phyloP scores from a whole-genome alignment of 2,113 vertebrate genomes.

The Eudorcas thomsonii region DNA sequence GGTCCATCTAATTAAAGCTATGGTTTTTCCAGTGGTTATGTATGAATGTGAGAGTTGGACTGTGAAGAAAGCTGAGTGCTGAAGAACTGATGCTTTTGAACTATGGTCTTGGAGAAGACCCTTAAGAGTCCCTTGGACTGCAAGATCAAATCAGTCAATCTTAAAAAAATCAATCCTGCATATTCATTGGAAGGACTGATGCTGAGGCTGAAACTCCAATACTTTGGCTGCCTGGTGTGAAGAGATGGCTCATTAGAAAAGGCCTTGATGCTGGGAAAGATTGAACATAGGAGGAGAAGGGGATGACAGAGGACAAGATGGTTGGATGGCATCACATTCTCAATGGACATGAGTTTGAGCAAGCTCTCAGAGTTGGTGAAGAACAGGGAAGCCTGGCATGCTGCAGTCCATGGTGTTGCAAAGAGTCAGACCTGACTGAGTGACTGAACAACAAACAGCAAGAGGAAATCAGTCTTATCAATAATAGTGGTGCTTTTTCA shows the following conservation, averaged over 20 bases:
- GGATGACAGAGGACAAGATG: background rate
- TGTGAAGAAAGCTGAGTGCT: rapidly evolving
- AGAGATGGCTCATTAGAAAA: background rate
- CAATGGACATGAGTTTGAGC: background rate
- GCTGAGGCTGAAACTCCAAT: background rate
- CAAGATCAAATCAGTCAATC: background rate
- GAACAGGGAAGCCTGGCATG: background rate
- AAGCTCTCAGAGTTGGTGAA: background rate
- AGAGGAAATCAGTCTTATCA: background rate
- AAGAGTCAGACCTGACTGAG: background rate
- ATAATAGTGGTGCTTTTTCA: background rate
- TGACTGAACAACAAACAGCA: background rate
- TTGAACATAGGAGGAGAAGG: background rate
- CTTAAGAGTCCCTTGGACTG: background rate
- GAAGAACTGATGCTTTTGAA: background rate
- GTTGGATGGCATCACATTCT: background rate
- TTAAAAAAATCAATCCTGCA: background rate
- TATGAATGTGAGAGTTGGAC: background rate
- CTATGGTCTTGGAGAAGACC: background rate
- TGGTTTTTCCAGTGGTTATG: background rate
- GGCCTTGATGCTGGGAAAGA: background rate
- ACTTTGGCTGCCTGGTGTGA: rapidly evolving
- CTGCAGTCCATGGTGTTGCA: background rate
- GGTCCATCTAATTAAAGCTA: background rate
- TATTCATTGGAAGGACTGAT: background rate